Conservation (phyloP, 2,113 vertebrate genomes). For the Orcinus orca region DNA sequence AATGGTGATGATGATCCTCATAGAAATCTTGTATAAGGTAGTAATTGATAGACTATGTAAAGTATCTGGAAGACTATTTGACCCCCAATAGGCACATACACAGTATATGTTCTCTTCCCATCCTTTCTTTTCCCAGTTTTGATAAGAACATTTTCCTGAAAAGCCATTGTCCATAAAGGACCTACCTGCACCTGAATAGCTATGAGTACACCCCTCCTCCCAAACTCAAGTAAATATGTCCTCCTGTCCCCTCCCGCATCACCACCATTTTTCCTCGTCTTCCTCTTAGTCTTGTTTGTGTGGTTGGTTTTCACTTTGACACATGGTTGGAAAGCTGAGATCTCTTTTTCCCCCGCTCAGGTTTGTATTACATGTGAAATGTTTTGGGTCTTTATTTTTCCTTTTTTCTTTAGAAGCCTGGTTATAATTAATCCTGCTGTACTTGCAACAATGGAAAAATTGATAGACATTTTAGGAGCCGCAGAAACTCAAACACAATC, state of each 20-base stretch:
- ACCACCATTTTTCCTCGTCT: background rate
- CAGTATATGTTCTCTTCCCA: background rate
- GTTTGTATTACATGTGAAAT: slow-evolving; percentile 46
- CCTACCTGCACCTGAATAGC: background rate
- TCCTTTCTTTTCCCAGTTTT: background rate
- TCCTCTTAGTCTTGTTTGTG: background rate
- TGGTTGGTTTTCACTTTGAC: background rate
- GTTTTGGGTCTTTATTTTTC: background rate
- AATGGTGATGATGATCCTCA: background rate
- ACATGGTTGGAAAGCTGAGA: slow-evolving; percentile 37
- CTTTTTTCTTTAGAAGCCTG: slow-evolving; percentile 58
- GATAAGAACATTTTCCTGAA: background rate
- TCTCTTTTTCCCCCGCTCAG: background rate
- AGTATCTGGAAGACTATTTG: background rate
- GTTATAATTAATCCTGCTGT: slow-evolving; percentile 60
- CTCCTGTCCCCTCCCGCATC: too few relatives aligned
- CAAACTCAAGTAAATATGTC: background rate
- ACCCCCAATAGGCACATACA: background rate
- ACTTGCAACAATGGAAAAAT: slow-evolving; percentile 52
- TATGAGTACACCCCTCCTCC: background rate
- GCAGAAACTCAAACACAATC: slow-evolving; percentile 13
- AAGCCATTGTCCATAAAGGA: background rate
- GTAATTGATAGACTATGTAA: background rate
- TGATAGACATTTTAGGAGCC: slow-evolving; percentile 54
- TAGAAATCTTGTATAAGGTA: background rate